Evolutionary conservation across 2,113 vertebrate species (phyloP).

Genomic region (Sorex fumeus): DNA sequence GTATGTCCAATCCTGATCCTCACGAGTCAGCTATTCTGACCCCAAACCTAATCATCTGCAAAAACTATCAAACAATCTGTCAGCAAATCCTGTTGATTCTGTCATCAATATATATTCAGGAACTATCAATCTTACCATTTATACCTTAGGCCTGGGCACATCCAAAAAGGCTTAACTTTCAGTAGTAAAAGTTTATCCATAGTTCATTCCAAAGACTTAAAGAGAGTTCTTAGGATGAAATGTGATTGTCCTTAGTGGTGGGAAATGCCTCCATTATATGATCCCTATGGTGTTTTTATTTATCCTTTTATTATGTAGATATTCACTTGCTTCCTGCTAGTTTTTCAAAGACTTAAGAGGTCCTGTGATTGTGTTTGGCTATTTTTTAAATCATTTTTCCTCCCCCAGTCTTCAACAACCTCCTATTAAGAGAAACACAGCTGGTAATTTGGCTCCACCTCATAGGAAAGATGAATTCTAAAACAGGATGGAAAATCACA

Average conservation of each 20-base stretch:
- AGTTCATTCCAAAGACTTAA: neutral
- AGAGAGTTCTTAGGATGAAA: conserved; percentile 11
- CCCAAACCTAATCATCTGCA: neutral
- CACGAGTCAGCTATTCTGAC: conserved; percentile 30
- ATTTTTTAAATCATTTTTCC: conserved; percentile 5
- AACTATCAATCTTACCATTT: neutral
- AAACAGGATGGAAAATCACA: conserved; percentile 66
- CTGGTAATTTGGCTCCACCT: conserved; percentile 25
- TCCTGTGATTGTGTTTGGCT: conserved; percentile 46
- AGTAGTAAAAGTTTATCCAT: conserved; percentile 31
- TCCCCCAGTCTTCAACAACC: neutral
- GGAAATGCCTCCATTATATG: neutral
- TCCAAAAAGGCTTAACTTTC: conserved; percentile 53
- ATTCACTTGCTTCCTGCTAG: neutral
- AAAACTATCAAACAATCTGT: neutral
- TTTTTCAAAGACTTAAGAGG: conserved; percentile 38
- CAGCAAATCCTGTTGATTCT: neutral
- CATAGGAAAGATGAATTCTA: conserved; percentile 66
- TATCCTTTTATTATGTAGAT: conserved; percentile 12
- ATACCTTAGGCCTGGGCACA: neutral
- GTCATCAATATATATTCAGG: conserved; percentile 13
- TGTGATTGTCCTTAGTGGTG: neutral
- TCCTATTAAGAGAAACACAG: conserved; percentile 48
- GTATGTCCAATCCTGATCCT: neutral
- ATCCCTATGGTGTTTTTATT: conserved; percentile 43